A percentile compares a stretch with the other conserved stretches of the same genome.
Evolutionary conservation across 2,797 vertebrate genomes (phyloP).

Genomic region (Labroides dimidiatus): DNA sequence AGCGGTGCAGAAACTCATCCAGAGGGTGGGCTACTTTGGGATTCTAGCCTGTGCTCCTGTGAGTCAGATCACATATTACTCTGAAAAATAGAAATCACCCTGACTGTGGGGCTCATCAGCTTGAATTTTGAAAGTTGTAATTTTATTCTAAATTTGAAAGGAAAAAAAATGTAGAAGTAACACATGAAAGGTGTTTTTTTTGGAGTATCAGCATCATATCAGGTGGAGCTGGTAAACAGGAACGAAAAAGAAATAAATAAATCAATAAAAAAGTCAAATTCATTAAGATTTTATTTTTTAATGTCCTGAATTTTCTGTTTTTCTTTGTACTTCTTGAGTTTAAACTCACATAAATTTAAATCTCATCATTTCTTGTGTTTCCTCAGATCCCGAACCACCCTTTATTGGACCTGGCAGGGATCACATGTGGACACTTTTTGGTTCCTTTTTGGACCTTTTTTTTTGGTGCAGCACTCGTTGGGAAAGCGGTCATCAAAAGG

Average conservation of each 20-base stretch:
- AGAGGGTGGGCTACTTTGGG: conserved; percentile 91
- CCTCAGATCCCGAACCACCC: conserved; percentile 91
- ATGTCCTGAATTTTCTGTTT: not conserved
- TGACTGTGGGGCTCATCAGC: not conserved
- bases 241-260: no score
- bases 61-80: conserved; percentile 69
- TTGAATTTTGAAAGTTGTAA: no score
- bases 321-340: not conserved
- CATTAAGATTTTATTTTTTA: not conserved
- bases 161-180: no score
- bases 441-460: conserved; percentile 94
- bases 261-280: no score
- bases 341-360: not conserved
- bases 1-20: conserved; percentile 88
- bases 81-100: not conserved
- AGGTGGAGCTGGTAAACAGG: no score
- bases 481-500: conserved; percentile 92
- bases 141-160: no score
- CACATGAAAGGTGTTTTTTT: no score
- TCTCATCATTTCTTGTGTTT: not conserved
- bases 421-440: conserved; percentile 91
- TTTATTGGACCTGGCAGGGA: conserved; percentile 91
- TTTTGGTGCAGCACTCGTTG: conserved; percentile 89
- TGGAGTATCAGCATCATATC: no score
- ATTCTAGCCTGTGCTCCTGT: conserved; percentile 92